phyloP scores from a whole-genome alignment of 2,888 invertebrate species.

The Xestobium rufovillosum region DNA sequence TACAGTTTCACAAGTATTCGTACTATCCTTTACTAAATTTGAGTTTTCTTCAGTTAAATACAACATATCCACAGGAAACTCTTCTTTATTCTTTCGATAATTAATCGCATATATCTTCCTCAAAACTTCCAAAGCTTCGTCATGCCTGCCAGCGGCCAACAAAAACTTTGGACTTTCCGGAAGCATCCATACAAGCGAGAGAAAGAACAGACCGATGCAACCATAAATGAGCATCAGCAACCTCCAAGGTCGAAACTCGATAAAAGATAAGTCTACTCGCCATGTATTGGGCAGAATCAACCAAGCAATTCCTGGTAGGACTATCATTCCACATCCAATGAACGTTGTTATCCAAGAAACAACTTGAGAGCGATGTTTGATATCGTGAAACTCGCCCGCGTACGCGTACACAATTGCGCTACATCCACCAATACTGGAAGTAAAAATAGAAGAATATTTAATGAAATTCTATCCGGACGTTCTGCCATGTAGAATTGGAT shows the following conservation, averaged over 20 bases:
- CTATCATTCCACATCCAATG: slow-evolving; percentile 38
- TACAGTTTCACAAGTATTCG: slow-evolving; percentile 31
- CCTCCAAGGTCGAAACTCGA: slow-evolving; percentile 38
- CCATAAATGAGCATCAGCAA: slow-evolving; percentile 36
- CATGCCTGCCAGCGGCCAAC: slow-evolving; percentile 32
- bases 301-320: slow-evolving; percentile 40
- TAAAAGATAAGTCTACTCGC: slow-evolving; percentile 43
- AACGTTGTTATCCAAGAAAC: slow-evolving; percentile 40
- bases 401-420: slow-evolving; percentile 48
- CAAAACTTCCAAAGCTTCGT: slow-evolving; percentile 35
- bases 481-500: too few relatives aligned
- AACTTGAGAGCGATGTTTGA: slow-evolving; percentile 42
- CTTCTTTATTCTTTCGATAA: slow-evolving; percentile 31
- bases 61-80: slow-evolving; percentile 35
- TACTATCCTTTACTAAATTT: slow-evolving; percentile 20
- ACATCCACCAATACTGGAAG: slow-evolving; percentile 41
- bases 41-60: slow-evolving; percentile 31
- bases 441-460: not conserved
- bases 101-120: slow-evolving; percentile 36
- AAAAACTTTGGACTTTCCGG: slow-evolving; percentile 44
- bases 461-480: not conserved
- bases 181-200: slow-evolving; percentile 29
- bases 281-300: slow-evolving; percentile 34
- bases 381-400: slow-evolving; percentile 48
- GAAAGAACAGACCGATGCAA: slow-evolving; percentile 35